Evolutionary conservation across 2,888 invertebrate species (phyloP).

Genomic region (Agrotis exclamationis): DNA sequence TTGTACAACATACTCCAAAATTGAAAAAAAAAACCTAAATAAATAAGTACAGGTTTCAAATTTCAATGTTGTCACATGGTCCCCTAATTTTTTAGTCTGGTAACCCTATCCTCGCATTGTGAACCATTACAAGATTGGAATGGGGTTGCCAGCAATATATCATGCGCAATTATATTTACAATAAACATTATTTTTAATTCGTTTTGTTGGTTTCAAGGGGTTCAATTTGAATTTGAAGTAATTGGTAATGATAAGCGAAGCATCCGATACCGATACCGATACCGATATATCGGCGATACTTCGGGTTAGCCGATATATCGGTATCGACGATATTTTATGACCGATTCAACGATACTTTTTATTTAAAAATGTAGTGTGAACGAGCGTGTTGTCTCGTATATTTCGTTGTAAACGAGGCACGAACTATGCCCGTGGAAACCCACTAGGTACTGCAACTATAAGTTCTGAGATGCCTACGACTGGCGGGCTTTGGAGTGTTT

Average conservation of each 20-base stretch:
- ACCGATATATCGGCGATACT: too few species aligned
- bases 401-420: too few species aligned
- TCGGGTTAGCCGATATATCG: too few species aligned
- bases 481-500: too few species aligned
- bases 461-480: too few species aligned
- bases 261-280: too few species aligned
- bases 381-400: too few species aligned
- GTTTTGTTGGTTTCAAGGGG: conserved; percentile 63
- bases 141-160: conserved; percentile 68
- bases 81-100: conserved; percentile 59
- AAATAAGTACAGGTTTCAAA: conserved; percentile 57
- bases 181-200: conserved; percentile 72
- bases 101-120: conserved; percentile 61
- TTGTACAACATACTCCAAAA: conserved; percentile 22
- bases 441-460: too few species aligned
- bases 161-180: conserved; percentile 73
- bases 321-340: too few species aligned
- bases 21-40: conserved; percentile 36
- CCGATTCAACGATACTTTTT: too few species aligned
- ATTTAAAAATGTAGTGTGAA: too few species aligned
- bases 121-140: conserved; percentile 65
- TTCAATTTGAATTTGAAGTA: conserved; percentile 26
- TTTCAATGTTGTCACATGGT: conserved; percentile 61
- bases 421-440: too few species aligned
- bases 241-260: conserved; percentile 47